Percentiles rank a stretch among this genome's conserved stretches.
Conservation (phyloP, 1,140 invertebrate species). For the Tetramorium parvispinum region DNA sequence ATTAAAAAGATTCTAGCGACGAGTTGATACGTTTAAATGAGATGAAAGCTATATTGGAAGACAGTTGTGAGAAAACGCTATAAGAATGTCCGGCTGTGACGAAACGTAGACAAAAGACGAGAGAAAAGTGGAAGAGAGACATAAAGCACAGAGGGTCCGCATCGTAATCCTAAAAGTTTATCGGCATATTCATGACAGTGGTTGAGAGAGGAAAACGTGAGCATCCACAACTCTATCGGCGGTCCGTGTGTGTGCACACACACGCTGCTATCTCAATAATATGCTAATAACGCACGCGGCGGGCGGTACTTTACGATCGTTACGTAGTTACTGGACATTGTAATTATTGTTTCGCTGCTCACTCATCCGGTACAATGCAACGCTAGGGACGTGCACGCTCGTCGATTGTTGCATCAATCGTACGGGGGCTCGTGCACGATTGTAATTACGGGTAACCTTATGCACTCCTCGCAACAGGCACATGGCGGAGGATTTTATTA, state of each 20-base stretch:
- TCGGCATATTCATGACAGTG: constrained; percentile 36
- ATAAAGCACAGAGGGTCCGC: background rate
- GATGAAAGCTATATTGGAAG: background rate
- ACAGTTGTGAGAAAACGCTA: constrained; percentile 40
- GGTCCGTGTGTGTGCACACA: background rate
- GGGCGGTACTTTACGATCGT: constrained; percentile 66
- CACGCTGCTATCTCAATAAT: constrained; percentile 49
- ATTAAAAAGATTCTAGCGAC: background rate
- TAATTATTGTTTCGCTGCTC: constrained; percentile 56
- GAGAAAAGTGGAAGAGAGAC: background rate
- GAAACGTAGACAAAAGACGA: background rate
- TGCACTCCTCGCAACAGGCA: background rate
- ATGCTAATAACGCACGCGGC: constrained; percentile 68
- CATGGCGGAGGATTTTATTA: background rate
- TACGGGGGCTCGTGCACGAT: constrained; percentile 11
- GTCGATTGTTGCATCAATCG: constrained; percentile 55
- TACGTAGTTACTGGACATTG: constrained; percentile 55
- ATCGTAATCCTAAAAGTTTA: constrained; percentile 57
- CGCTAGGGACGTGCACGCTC: background rate
- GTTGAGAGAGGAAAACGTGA: background rate
- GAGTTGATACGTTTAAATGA: background rate
- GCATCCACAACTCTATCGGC: constrained; percentile 19
- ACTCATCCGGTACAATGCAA: constrained; percentile 11
- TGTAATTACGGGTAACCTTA: constrained; percentile 28
- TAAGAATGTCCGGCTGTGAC: background rate